Conservation (phyloP, 1,140 invertebrate species). For the Macrosteles quadrilineatus region DNA sequence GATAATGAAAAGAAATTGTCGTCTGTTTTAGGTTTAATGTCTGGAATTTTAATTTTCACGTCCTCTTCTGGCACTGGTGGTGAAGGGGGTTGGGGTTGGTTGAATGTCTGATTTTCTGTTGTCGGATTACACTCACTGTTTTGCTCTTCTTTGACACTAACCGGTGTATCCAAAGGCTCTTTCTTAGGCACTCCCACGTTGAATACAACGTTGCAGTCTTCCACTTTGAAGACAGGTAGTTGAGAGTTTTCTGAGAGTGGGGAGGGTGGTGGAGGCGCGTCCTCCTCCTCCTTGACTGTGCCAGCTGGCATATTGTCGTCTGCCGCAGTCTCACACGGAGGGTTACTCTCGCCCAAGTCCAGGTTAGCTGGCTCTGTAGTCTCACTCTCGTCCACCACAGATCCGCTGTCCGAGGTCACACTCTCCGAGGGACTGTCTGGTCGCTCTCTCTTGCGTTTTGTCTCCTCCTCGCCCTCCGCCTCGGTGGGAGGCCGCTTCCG, state of each 20-base stretch:
- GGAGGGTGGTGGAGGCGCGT: conserved; percentile 36
- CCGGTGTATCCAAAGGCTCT: neutral
- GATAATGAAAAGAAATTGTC: conserved; percentile 34
- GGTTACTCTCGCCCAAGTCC: conserved; percentile 31
- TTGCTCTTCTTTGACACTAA: conserved; percentile 16
- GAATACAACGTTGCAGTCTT: conserved; percentile 33
- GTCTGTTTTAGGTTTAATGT: conserved; percentile 40
- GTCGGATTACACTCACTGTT: neutral
- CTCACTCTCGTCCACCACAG: conserved; percentile 71
- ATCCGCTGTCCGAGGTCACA: conserved; percentile 70
- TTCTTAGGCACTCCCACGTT: conserved; percentile 29
- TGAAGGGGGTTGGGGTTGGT: conserved; percentile 8
- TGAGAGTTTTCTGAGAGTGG: conserved; percentile 20
- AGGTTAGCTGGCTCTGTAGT: conserved; percentile 35
- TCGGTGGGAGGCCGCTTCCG: conserved; percentile 69
- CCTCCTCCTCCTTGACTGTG: conserved; percentile 23
- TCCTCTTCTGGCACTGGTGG: conserved; percentile 28
- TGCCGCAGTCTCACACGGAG: conserved; percentile 12
- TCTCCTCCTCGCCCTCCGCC: conserved; percentile 63
- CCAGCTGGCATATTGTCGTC: conserved; percentile 17
- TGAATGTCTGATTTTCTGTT: neutral
- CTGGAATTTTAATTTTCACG: conserved; percentile 25
- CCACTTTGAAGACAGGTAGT: conserved; percentile 14
- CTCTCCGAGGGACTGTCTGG: conserved; percentile 76
- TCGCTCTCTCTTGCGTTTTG: conserved; percentile 71